phyloP scores from a whole-genome alignment of 2,797 vertebrate genomes.

The Channa striata region DNA sequence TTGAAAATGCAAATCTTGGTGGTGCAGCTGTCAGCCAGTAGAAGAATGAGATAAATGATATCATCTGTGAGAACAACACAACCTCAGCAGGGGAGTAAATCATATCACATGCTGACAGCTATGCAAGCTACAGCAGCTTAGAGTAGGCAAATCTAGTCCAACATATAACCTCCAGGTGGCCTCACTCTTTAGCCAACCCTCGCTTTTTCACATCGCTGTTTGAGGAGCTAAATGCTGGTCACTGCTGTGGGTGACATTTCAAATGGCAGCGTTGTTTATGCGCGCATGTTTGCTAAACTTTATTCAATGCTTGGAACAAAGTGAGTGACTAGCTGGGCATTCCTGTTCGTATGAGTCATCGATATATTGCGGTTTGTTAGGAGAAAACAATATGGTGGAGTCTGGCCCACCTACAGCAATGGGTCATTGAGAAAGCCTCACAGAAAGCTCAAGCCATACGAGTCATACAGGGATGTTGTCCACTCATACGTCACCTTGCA shows the following conservation, averaged over 20 bases:
- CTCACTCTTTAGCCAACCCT: slow-evolving; percentile 20
- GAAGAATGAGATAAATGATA: slow-evolving; percentile 55
- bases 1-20: slow-evolving; percentile 60
- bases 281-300: slow-evolving; percentile 12
- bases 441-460: slow-evolving; percentile 49
- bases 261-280: slow-evolving; percentile 26
- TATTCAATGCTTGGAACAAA: slow-evolving; percentile 24
- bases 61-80: slow-evolving; percentile 56
- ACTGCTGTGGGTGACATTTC: slow-evolving; percentile 17
- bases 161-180: slow-evolving; percentile 42
- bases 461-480: slow-evolving; percentile 41
- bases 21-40: slow-evolving; percentile 70
- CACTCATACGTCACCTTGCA: slow-evolving; percentile 63
- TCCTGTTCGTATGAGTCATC: slow-evolving; percentile 55
- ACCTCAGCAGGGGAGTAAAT: slow-evolving; percentile 47
- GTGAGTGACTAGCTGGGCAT: slow-evolving; percentile 39
- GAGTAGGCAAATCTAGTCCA: slow-evolving; percentile 45
- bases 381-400: slow-evolving; percentile 53
- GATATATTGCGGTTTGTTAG: slow-evolving; percentile 48
- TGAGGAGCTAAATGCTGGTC: slow-evolving; percentile 20
- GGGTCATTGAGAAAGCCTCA: slow-evolving; percentile 45
- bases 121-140: slow-evolving; percentile 51
- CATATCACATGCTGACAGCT: slow-evolving; percentile 55
- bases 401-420: slow-evolving; percentile 49
- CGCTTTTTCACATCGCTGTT: slow-evolving; percentile 38